Percentiles rank a stretch among this genome's conserved stretches.
These are phyloP conservation scores for Cranoglanis bouderius DNA, from an alignment of 2,113 vertebrate species.

Conservation along the genomic window DNA sequence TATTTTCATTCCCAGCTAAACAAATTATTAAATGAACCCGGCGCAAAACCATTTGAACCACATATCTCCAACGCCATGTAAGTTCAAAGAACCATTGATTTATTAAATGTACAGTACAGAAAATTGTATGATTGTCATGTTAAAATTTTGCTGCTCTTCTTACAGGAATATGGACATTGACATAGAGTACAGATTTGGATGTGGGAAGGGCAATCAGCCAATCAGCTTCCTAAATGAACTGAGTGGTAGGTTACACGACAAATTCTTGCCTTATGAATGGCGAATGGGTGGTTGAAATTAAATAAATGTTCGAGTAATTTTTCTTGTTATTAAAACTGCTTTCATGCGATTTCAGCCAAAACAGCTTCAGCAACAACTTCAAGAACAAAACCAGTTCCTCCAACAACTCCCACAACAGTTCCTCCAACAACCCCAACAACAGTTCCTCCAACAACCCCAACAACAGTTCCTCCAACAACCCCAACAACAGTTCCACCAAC, in stretches of 20 bases:
- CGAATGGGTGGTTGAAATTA: neutral
- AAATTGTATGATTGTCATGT: neutral
- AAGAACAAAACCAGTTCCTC: no score
- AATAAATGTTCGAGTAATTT: neutral
- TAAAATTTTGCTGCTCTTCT: neutral
- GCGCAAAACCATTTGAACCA: neutral
- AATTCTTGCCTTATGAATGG: neutral
- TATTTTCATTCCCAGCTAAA: neutral
- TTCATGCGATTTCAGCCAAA: neutral
- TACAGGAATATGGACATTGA: neutral
- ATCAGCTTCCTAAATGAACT: neutral
- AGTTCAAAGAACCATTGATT: neutral
- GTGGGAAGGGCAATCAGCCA: neutral
- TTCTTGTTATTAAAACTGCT: neutral
- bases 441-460: neutral
- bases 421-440: neutral
- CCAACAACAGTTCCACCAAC: neutral
- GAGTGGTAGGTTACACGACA: neutral
- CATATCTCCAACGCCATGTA: neutral
- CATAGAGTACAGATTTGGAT: neutral
- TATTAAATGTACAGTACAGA: neutral
- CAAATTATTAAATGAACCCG: conserved; percentile 32
- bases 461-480: neutral
- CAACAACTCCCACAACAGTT: neutral
- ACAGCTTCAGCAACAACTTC: neutral